phyloP scores from a whole-genome alignment of 2,113 vertebrate genomes.

The Leucoraja erinaceus region DNA sequence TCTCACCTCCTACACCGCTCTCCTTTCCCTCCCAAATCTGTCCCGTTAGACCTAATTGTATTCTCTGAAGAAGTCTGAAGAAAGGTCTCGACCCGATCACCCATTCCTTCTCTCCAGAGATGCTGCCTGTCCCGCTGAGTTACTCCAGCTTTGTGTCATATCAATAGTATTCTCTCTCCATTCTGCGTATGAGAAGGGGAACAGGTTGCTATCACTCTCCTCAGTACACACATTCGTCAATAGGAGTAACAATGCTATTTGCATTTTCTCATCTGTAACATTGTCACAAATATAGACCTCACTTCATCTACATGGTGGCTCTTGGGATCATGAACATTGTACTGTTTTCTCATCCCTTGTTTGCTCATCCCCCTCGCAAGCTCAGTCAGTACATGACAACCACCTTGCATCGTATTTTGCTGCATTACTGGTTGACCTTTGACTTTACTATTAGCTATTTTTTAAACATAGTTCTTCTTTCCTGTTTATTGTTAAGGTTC shows the following conservation, averaged over 20 bases:
- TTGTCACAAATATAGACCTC: neutral
- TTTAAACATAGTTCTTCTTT: neutral
- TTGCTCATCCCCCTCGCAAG: neutral
- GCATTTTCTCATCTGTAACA: neutral
- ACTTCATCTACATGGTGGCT: neutral
- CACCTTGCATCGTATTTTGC: neutral
- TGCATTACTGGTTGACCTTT: neutral
- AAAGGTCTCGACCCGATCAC: too few species aligned
- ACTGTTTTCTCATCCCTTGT: neutral
- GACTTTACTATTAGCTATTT: neutral
- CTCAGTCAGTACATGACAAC: neutral
- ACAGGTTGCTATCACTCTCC: neutral
- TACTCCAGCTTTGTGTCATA: too few species aligned
- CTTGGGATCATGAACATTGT: neutral
- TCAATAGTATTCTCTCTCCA: neutral
- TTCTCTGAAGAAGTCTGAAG: neutral
- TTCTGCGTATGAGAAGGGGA: neutral
- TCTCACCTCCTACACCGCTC: too few species aligned
- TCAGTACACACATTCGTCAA: neutral
- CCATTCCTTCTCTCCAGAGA: too few species aligned
- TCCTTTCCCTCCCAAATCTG: too few species aligned
- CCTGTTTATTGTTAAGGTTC: neutral
- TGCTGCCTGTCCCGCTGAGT: too few species aligned
- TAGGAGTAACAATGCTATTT: neutral
- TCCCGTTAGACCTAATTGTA: neutral